These are phyloP conservation scores for Coelopa frigida DNA, from an alignment of 1,140 invertebrate genomes.

Conservation along the genomic window DNA sequence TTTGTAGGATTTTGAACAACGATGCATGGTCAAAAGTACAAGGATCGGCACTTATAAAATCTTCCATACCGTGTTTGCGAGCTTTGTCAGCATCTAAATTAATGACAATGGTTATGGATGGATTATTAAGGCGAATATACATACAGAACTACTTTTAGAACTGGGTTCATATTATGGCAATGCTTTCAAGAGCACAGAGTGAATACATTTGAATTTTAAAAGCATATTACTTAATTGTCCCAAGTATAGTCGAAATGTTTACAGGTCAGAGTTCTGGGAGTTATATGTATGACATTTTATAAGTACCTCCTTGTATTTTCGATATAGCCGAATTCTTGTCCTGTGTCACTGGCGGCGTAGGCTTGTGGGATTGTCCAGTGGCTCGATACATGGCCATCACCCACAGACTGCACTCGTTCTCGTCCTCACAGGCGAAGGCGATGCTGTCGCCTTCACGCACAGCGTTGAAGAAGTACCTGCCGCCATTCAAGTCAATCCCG, in stretches of 20 bases:
- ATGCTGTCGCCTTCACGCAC: conserved; percentile 97
- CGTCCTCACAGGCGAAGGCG: conserved; percentile 94
- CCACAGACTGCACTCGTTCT: conserved; percentile 97
- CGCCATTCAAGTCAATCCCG: conserved; percentile 80
- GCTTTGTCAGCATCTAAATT: conserved; percentile 87
- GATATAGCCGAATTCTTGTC: conserved; percentile 82
- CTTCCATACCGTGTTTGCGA: conserved; percentile 97
- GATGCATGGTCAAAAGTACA: conserved; percentile 92
- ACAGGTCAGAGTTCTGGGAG: too few species aligned
- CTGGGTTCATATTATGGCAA: too few species aligned
- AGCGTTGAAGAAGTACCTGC: conserved; percentile 94
- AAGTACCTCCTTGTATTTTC: conserved; percentile 68
- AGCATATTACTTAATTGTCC: too few species aligned
- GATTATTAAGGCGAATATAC: too few species aligned
- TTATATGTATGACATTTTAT: too few species aligned
- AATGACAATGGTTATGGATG: too few species aligned
- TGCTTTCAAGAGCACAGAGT: too few species aligned
- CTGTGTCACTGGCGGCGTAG: conserved; percentile 84
- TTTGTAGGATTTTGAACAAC: conserved; percentile 87
- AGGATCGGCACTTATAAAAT: conserved; percentile 96
- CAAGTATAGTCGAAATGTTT: too few species aligned
- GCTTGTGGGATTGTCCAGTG: conserved; percentile 98
- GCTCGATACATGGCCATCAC: conserved; percentile 98
- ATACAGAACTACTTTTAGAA: too few species aligned
- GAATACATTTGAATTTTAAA: too few species aligned